phyloP scores from a whole-genome alignment of 2,113 vertebrate genomes.

The Trinectes maculatus region DNA sequence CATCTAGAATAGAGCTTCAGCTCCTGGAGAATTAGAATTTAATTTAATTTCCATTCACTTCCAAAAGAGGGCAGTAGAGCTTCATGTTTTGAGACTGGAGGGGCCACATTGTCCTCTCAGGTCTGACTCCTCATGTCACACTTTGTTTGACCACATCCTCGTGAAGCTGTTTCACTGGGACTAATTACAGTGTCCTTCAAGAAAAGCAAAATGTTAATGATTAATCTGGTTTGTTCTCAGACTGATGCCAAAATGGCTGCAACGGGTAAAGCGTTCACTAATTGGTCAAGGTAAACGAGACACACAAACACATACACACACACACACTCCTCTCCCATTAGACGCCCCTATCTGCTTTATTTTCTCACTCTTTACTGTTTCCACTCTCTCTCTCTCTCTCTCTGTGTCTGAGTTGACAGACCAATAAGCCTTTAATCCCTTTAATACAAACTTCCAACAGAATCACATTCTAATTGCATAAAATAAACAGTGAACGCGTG shows the following conservation, averaged over 20 bases:
- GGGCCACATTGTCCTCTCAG: neutral
- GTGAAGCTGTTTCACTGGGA: slow-evolving; percentile 76
- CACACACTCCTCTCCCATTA: slow-evolving; percentile 9
- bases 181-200: slow-evolving; percentile 81
- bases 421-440: slow-evolving; percentile 70
- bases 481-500: slow-evolving; percentile 59
- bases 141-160: slow-evolving; percentile 37
- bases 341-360: slow-evolving; percentile 17
- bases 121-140: slow-evolving; percentile 6
- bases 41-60: neutral
- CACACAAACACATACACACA: slow-evolving; percentile 28
- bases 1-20: too few relatives aligned
- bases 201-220: slow-evolving; percentile 79
- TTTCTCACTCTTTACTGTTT: slow-evolving; percentile 27
- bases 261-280: slow-evolving; percentile 36
- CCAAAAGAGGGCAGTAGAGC: slow-evolving; percentile 78
- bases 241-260: slow-evolving; percentile 60
- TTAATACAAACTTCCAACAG: slow-evolving; percentile 66
- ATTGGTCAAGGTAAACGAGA: slow-evolving; percentile 65
- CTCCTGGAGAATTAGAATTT: too few relatives aligned
- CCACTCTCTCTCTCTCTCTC: slow-evolving; percentile 30
- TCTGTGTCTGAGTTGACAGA: slow-evolving; percentile 40
- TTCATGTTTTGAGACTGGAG: slow-evolving; percentile 8
- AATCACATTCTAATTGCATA: slow-evolving; percentile 71
- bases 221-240: slow-evolving; percentile 71